Base-by-base conservation (phyloP, 2,888 invertebrate species). In the Callosobruchus maculatus region DNA sequence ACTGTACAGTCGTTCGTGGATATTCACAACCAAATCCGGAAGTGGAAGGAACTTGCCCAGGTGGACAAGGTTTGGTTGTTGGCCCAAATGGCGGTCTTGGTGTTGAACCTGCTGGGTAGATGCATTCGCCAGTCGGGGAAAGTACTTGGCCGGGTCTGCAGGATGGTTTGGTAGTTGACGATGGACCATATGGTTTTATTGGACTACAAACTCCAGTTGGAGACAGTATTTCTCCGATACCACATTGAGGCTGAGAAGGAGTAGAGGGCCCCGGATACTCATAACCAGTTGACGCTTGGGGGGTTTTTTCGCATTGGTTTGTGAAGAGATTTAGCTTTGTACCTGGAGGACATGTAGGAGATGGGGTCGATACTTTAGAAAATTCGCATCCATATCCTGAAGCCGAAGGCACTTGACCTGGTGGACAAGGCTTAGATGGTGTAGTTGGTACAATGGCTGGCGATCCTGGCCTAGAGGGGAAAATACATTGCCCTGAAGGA, bases 31-130 rank as follows among this genome's bases (percentile, higher is more conserved):
- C 73, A 18, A 21, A 67, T 5, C 77, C 75, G 20, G 74, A 75
- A 67, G 74, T 21, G 26, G 75, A 73, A 13, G 76, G 72, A 68
- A 76, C 30, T 71, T 78, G 76, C 0, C 88, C 88, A n/a, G 89
- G 88, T 2, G 88, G 82, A 83, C 82, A 88, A 0, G 86, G 49
- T 49, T 49, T 49, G 18, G 3, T 18, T 49, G 49, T 49, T 49
- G 18, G 18, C 18, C 49, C 49, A 49, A 49, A 49, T 1, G 49
- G 76, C 81, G 76, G 5, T 79, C 81, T 71, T 20, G 76, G 68
- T n/a, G 70, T 75, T 67, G 75, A 30, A 69, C 67, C 21, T 13
- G 74, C 20, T 20, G 75, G 73, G 30, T 74, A 76, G 21, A 74
- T 77, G 68, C 81, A 81, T 31, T 71, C 69, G 20, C 81, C 81